Base-by-base conservation (phyloP, 2,888 invertebrate species). In the Cosmopolites sordidus region DNA sequence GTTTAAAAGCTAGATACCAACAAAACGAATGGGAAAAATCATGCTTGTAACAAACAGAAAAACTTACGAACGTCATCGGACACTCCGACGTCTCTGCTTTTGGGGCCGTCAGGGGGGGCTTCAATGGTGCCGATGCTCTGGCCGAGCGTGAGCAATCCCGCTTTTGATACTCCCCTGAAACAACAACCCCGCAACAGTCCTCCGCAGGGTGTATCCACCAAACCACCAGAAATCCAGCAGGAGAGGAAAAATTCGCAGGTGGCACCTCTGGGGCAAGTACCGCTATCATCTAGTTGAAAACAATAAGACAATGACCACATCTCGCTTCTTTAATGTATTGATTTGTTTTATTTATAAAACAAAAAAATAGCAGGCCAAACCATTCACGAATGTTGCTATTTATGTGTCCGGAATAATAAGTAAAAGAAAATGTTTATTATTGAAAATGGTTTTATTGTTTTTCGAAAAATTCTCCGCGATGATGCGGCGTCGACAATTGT, bases 231-330 rank as follows among this genome's bases (percentile, higher is more conserved):
- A 81, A 92, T 84, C 92, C 92, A 93, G 77, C 92, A 93, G 75
- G 87, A 84, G 69, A 92, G 81, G 79, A 92, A 92, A 78, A 92
- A 92, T 75, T 92, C 92, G 74, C 93, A 93, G 60, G 84, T 86
- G 50, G 89, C 86, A 55, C 87, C 90, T 66, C 84, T 81, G 40
- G 81, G 75, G 71, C 87, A 87, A 60, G 4, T 16, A 16, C 17
- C 33, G 33, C 33, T 33, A 11, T n/a, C 33, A 33, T 12, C 33
- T 33, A 12, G 4, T 12, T 6, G 22, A n/a, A n/a, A n/a, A n/a
- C n/a, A n/a, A n/a, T n/a, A n/a, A n/a, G n/a, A n/a, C n/a, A n/a
- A n/a, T n/a, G n/a, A n/a, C n/a, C n/a, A n/a, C n/a, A n/a, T n/a
- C n/a, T n/a, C n/a, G n/a, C n/a, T n/a, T n/a, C n/a, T n/a, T n/a